These are phyloP conservation scores for Acropora tenuis DNA, from an alignment of 64 coral and sea anemone species.

Conservation along the genomic window DNA sequence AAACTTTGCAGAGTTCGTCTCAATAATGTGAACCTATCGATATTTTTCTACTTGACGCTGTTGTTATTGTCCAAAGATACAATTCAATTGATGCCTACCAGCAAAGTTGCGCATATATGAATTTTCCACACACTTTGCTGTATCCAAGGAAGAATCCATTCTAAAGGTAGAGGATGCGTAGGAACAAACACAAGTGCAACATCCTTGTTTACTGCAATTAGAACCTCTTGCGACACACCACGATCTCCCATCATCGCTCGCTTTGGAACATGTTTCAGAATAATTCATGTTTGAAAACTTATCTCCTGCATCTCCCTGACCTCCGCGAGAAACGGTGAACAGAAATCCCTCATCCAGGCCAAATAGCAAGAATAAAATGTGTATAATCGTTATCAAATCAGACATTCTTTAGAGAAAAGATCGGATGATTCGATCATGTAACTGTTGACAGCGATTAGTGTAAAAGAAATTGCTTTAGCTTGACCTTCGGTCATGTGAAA, in stretches of 20 bases:
- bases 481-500: neutral
- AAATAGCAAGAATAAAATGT: neutral
- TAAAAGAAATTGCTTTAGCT: too few relatives aligned
- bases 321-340: conserved; percentile 1
- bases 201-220: neutral
- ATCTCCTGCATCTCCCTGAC: neutral
- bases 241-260: neutral
- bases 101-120: neutral
- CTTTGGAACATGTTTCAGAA: neutral
- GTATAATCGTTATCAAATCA: neutral
- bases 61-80: neutral
- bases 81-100: neutral
- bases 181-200: conserved; percentile 3
- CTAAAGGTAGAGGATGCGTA: conserved; percentile 34
- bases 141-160: neutral
- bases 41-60: neutral
- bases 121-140: conserved; percentile 21
- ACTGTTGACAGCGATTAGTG: neutral
- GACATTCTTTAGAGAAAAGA: neutral
- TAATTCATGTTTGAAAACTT: conserved; percentile 15
- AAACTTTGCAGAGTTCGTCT: too few relatives aligned
- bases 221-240: conserved; percentile 13
- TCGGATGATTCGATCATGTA: neutral
- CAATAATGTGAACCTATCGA: too few relatives aligned
- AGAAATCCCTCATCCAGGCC: neutral